A percentile compares a stretch with the other conserved stretches of the same genome.
phyloP scores from a whole-genome alignment of 2,113 vertebrate genomes.

The Orcinus orca region DNA sequence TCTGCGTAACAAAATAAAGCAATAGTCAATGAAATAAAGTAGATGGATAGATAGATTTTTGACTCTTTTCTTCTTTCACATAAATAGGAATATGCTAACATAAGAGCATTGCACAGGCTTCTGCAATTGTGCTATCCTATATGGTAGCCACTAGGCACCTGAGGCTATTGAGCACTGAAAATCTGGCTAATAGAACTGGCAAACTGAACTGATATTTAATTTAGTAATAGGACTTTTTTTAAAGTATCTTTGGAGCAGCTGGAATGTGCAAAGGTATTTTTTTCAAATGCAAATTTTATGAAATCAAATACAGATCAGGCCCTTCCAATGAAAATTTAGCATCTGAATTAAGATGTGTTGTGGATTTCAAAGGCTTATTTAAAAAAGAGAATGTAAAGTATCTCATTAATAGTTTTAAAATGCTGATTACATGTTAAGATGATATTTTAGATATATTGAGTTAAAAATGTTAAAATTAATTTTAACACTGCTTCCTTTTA shows the following conservation, averaged over 20 bases:
- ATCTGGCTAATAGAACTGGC: neutral
- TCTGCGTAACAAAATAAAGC: conserved; percentile 3
- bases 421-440: conserved; percentile 20
- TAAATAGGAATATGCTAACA: neutral
- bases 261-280: conserved; percentile 10
- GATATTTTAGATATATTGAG: neutral
- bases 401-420: conserved; percentile 44
- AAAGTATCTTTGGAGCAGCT: conserved; percentile 23
- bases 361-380: conserved; percentile 15
- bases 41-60: neutral
- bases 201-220: neutral
- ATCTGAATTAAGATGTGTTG: neutral
- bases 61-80: neutral
- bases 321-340: neutral
- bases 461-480: conserved; percentile 41
- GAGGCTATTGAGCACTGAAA: neutral
- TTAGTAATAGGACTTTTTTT: neutral
- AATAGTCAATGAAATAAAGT: neutral
- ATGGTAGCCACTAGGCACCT: neutral
- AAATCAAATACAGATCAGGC: conserved; percentile 30
- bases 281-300: conserved; percentile 33
- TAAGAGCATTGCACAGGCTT: neutral
- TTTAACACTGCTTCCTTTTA: neutral
- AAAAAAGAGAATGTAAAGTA: conserved; percentile 7
- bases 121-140: neutral